Base-by-base conservation (phyloP, 1,140 invertebrate genomes). In the Atta texana region DNA sequence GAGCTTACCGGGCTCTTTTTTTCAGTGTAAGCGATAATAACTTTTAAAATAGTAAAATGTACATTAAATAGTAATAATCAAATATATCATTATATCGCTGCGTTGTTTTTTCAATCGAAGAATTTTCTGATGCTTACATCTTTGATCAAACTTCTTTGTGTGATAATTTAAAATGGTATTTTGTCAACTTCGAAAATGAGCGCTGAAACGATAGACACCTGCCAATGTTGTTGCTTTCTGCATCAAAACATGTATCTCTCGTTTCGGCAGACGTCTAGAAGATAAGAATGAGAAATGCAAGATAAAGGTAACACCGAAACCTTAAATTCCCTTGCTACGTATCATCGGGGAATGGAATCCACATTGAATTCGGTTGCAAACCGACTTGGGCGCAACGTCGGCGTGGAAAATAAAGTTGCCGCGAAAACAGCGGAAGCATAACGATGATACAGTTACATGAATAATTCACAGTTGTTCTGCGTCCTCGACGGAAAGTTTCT, bases 361-460 rank as follows among this genome's bases (percentile, higher is more conserved):
- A 90, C 92, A 93, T 93, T 92, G 92, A 93, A 93, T 92, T 92
- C 87, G 86, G 88, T 44, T 82, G 88, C 88, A 75, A 91, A 89
- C 88, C 86, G 89, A 61, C 81, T 8, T 18, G 72, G 72, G 57
- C 49, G 51, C 44, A 51, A 74, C 90, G 88, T 80, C 71, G 87
- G 85, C 87, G 77, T 75, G 86, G 72, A 39, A 76, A 89, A 88
- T 91, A 82, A 88, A 85, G 88, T 92, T 92, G 87, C 89, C 85
- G 78, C 80, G 88, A 61, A 55, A 87, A 90, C 78, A 87, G 87
- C 87, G 90, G 88, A 78, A 89, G 90, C 78, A 92, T 92, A 92
- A 92, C 89, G 92, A 93, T 93, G 93, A 94, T 92, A 89, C 92
- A 90, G 87, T 77, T 72, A 80, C 90, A 93, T 94, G 92, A 94